Conservation (phyloP, 2,113 vertebrate genomes). For the Peromyscus polionotus region DNA sequence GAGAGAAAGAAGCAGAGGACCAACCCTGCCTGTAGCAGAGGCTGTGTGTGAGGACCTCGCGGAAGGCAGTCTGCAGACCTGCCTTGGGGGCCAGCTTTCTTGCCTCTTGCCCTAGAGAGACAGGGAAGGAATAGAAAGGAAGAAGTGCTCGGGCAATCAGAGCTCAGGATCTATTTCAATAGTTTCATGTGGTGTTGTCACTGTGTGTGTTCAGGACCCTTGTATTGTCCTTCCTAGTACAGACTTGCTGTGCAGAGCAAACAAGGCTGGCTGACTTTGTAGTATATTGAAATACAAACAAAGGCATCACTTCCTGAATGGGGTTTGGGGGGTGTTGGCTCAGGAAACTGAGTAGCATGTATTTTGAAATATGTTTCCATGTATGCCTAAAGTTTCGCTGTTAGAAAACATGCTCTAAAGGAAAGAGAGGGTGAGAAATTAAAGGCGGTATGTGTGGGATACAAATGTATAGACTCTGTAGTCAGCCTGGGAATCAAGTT, state of each 20-base stretch:
- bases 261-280: background rate
- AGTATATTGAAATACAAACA: background rate
- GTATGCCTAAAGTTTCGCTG: background rate
- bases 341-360: background rate
- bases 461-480: background rate
- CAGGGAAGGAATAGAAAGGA: background rate
- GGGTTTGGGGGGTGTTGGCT: background rate
- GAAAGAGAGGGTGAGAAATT: background rate
- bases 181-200: too few species aligned
- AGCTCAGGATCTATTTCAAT: background rate
- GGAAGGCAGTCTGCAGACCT: background rate
- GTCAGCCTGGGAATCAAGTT: background rate
- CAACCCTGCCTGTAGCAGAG: background rate
- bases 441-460: background rate
- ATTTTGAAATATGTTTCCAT: background rate
- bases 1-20: background rate
- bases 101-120: fast-evolving
- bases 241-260: background rate
- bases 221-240: background rate
- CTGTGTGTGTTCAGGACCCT: background rate
- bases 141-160: background rate
- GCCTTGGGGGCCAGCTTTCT: background rate
- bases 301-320: background rate
- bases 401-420: background rate
- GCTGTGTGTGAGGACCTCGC: fast-evolving